Percentiles rank a stretch among this genome's conserved stretches.
phyloP scores from a whole-genome alignment of 2,888 invertebrate genomes.

The Orthonevra nobilis region DNA sequence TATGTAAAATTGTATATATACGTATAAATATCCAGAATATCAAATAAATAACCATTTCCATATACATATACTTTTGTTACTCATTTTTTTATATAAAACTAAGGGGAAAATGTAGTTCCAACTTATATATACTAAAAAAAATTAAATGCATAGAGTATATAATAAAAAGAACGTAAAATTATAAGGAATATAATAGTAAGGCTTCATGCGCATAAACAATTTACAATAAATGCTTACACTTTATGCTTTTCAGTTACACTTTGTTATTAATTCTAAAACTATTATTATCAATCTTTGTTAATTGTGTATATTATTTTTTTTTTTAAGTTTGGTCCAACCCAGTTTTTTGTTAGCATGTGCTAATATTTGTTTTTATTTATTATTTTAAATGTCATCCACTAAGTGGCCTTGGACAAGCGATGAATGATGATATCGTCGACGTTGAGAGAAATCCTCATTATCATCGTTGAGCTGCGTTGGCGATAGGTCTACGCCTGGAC shows the following conservation, averaged over 20 bases:
- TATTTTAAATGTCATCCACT: constrained; percentile 75
- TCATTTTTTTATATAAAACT: constrained; percentile 31
- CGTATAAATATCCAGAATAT: constrained; percentile 57
- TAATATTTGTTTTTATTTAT: not conserved
- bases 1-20: constrained; percentile 54
- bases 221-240: constrained; percentile 50
- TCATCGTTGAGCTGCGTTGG: constrained; percentile 95
- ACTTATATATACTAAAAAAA: too few species aligned
- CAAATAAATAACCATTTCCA: constrained; percentile 35
- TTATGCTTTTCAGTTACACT: constrained; percentile 51
- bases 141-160: constrained; percentile 5
- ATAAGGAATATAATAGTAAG: constrained; percentile 25
- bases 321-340: constrained; percentile 47
- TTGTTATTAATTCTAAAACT: constrained; percentile 51
- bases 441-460: constrained; percentile 95
- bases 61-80: constrained; percentile 15
- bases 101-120: constrained; percentile 7
- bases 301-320: too few species aligned
- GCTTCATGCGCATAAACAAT: constrained; percentile 12
- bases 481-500: constrained; percentile 88
- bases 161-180: too few species aligned
- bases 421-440: constrained; percentile 96
- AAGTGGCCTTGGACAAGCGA: constrained; percentile 85
- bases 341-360: constrained; percentile 8
- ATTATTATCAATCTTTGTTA: constrained; percentile 64